Evolutionary conservation across 2,888 invertebrate genomes (phyloP).

Genomic region (Megamerina dolium): DNA sequence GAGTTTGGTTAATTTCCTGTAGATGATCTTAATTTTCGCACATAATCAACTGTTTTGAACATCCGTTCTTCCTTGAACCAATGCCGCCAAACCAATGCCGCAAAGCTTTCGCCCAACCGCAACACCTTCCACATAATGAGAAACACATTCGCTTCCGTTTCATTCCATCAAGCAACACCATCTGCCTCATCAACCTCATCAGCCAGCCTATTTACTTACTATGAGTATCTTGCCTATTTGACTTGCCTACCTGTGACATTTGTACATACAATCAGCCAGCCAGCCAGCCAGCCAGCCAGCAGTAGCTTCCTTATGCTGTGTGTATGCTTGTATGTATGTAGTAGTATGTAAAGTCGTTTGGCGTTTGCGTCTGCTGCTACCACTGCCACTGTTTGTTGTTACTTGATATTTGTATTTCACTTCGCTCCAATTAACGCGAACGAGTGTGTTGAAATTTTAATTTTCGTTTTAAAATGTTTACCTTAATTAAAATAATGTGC

Average conservation of each 20-base stretch:
- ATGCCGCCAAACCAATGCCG: neutral
- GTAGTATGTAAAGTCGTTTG: neutral
- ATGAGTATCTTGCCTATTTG: slow-evolving; percentile 4
- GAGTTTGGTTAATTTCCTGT: neutral
- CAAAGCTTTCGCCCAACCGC: neutral
- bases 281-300: neutral
- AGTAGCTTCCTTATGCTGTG: too few relatives aligned
- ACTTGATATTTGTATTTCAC: slow-evolving; percentile 16
- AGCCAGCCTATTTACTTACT: neutral
- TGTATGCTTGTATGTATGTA: too few relatives aligned
- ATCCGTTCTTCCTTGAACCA: neutral
- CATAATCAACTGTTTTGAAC: slow-evolving; percentile 3
- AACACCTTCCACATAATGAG: neutral
- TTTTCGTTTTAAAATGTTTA: slow-evolving; percentile 28
- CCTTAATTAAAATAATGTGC: slow-evolving; percentile 33
- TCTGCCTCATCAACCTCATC: neutral
- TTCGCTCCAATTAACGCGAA: slow-evolving; percentile 16
- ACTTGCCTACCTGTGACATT: neutral
- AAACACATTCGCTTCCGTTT: neutral
- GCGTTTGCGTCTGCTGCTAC: neutral
- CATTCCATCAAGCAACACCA: neutral
- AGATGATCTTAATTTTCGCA: slow-evolving; percentile 1
- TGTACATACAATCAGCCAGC: neutral
- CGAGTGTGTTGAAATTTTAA: slow-evolving; percentile 15
- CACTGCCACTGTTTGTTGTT: neutral